Percentiles rank a stretch among this genome's conserved stretches.
These are phyloP conservation scores for Blennius ocellaris DNA, from an alignment of 2,113 vertebrate genomes.

Conservation along the genomic window DNA sequence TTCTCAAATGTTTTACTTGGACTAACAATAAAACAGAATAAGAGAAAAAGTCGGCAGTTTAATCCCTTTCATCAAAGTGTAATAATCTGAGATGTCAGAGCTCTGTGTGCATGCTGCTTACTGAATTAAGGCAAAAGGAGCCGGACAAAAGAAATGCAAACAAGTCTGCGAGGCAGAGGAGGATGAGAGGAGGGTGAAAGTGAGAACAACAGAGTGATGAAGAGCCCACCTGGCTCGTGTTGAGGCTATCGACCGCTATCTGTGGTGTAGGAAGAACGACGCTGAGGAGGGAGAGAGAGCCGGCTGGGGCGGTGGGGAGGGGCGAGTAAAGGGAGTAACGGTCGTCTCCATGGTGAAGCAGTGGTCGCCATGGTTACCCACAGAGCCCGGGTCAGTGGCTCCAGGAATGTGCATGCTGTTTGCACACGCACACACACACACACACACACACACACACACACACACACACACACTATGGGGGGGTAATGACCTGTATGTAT, in stretches of 20 bases:
- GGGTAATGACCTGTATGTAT: too few species aligned
- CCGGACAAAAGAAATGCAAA: not conserved
- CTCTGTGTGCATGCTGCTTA: not conserved
- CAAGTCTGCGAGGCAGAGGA: not conserved
- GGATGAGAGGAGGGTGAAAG: not conserved
- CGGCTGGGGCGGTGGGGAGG: slow-evolving; percentile 9
- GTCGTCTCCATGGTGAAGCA: slow-evolving; percentile 81
- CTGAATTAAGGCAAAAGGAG: not conserved
- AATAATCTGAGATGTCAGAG: not conserved
- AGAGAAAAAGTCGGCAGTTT: not conserved
- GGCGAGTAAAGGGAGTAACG: slow-evolving; percentile 73
- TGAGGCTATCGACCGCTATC: slow-evolving; percentile 28
- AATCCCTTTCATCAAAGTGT: not conserved
- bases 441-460: slow-evolving; percentile 28
- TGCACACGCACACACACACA: slow-evolving; percentile 41
- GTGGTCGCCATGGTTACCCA: slow-evolving; percentile 80
- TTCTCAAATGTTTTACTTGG: not conserved
- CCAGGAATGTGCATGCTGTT: slow-evolving; percentile 76
- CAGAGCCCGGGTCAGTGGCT: slow-evolving; percentile 79
- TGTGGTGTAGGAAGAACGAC: slow-evolving; percentile 32
- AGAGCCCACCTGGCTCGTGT: slow-evolving; percentile 47
- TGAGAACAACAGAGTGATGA: slow-evolving; percentile 5
- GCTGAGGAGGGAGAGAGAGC: slow-evolving; percentile 17
- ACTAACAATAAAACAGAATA: not conserved
- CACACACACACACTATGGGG: slow-evolving; percentile 10